Conservation (phyloP, 2,888 invertebrate species). For the Cryptocheilus praepositus region DNA sequence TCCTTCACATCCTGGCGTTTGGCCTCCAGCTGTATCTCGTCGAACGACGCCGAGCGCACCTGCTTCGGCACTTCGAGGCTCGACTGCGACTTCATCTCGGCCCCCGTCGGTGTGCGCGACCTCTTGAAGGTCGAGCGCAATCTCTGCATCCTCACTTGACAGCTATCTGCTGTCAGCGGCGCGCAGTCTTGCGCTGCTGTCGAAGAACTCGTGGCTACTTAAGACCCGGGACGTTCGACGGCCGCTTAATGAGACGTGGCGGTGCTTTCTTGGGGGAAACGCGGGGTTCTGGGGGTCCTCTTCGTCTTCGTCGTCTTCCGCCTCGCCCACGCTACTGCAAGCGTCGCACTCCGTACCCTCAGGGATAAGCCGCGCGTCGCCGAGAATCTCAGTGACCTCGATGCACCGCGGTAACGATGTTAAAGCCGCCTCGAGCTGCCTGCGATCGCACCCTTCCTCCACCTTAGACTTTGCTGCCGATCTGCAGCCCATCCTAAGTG, state of each 20-base stretch:
- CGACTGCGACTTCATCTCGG: slow-evolving; percentile 94
- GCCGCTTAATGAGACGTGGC: not conserved
- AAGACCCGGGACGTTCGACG: not conserved
- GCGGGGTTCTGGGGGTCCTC: slow-evolving; percentile 33
- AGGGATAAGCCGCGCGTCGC: slow-evolving; percentile 40
- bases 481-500: slow-evolving; percentile 68
- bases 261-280: slow-evolving; percentile 5
- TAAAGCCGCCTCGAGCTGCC: slow-evolving; percentile 48
- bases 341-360: slow-evolving; percentile 21
- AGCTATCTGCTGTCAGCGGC: slow-evolving; percentile 51
- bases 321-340: slow-evolving; percentile 24
- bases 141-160: slow-evolving; percentile 81
- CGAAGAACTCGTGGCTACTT: slow-evolving; percentile 1
- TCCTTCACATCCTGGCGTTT: slow-evolving; percentile 77
- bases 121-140: slow-evolving; percentile 91
- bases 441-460: slow-evolving; percentile 60
- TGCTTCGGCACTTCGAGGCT: slow-evolving; percentile 93
- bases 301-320: slow-evolving; percentile 38
- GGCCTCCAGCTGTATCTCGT: slow-evolving; percentile 89
- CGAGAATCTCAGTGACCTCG: slow-evolving; percentile 45
- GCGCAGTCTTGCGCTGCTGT: not conserved
- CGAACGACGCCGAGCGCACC: slow-evolving; percentile 92
- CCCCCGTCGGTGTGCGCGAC: slow-evolving; percentile 90
- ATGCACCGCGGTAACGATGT: slow-evolving; percentile 43
- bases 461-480: slow-evolving; percentile 61